phyloP scores from a whole-genome alignment of 2,888 invertebrate genomes.

The Cerastis rubricosa region DNA sequence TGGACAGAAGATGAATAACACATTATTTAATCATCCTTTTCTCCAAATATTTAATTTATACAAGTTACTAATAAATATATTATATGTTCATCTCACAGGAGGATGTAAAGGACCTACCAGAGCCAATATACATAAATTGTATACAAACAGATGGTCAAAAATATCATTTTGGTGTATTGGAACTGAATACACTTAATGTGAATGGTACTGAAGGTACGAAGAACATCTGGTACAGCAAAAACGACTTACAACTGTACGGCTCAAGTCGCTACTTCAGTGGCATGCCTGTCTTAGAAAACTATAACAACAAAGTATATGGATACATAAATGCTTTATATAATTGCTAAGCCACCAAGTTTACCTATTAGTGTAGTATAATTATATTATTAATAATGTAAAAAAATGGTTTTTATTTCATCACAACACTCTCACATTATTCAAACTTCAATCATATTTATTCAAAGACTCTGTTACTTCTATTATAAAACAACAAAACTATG shows the following conservation, averaged over 20 bases:
- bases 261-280: conserved; percentile 92
- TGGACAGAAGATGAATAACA: conserved; percentile 48
- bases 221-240: conserved; percentile 95
- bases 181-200: conserved; percentile 95
- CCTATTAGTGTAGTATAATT: conserved; percentile 70
- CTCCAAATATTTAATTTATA: conserved; percentile 48
- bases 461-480: conserved; percentile 45
- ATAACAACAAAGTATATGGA: conserved; percentile 95
- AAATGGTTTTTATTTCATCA: conserved; percentile 63
- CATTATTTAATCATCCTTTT: conserved; percentile 48
- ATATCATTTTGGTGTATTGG: conserved; percentile 96
- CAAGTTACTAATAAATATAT: conserved; percentile 54
- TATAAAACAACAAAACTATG: conserved; percentile 50
- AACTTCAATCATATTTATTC: conserved; percentile 55
- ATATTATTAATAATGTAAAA: conserved; percentile 65
- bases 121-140: conserved; percentile 95
- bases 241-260: conserved; percentile 92
- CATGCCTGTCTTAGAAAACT: conserved; percentile 93
- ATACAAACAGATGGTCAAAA: conserved; percentile 94
- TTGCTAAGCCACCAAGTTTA: conserved; percentile 84
- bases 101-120: conserved; percentile 92
- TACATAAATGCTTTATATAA: conserved; percentile 95
- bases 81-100: conserved; percentile 82
- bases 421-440: conserved; percentile 55
- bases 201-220: conserved; percentile 90